Conservation (phyloP, 2,888 invertebrate genomes). For the Drosophila suboccidentalis region DNA sequence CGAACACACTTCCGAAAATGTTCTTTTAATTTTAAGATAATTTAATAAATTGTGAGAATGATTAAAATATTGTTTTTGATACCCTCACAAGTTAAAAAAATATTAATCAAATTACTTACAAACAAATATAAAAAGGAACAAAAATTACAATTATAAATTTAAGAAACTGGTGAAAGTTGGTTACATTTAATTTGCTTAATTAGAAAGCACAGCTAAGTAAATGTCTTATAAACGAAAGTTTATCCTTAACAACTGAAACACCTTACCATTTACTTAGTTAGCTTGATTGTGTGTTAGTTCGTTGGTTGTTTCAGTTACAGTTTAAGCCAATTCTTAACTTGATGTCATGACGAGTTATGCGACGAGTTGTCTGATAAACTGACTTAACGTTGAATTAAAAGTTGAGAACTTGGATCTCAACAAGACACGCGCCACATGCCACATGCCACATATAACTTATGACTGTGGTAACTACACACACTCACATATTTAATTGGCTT, state of each 20-base stretch:
- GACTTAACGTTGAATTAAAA: slow-evolving; percentile 52
- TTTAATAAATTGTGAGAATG: too few species aligned
- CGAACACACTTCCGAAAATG: too few species aligned
- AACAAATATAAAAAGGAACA: not conserved
- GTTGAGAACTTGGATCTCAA: slow-evolving; percentile 46
- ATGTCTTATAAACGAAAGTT: not conserved
- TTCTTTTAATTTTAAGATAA: too few species aligned
- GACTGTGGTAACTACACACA: slow-evolving; percentile 8
- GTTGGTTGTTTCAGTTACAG: slow-evolving; percentile 38
- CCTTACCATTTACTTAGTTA: slow-evolving; percentile 4
- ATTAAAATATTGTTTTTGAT: too few species aligned
- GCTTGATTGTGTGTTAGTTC: slow-evolving; percentile 14
- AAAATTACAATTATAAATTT: not conserved
- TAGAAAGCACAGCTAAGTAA: not conserved
- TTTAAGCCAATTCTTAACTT: slow-evolving; percentile 23
- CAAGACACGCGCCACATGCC: slow-evolving; percentile 55
- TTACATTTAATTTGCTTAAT: not conserved
- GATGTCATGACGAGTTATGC: slow-evolving; percentile 43
- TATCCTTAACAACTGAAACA: not conserved
- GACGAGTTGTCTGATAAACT: slow-evolving; percentile 41
- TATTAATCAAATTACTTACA: too few species aligned
- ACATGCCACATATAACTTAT: slow-evolving; percentile 17
- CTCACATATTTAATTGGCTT: slow-evolving; percentile 2
- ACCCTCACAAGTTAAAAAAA: too few species aligned
- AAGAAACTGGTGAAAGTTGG: not conserved